phyloP scores from a whole-genome alignment of 2,797 vertebrate species.

The Onychomys torridus region DNA sequence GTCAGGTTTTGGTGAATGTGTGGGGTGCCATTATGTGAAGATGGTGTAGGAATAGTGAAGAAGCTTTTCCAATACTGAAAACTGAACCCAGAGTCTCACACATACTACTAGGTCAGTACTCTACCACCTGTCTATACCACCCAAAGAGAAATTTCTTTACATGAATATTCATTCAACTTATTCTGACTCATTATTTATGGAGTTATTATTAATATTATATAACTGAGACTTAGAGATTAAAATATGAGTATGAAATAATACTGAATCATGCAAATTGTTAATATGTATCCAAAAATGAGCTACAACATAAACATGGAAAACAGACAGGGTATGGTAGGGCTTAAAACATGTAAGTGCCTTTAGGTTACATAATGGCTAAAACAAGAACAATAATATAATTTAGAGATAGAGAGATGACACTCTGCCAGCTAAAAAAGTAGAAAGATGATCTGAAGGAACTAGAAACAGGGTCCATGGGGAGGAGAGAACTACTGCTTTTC shows the following conservation, averaged over 20 bases:
- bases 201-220: background rate
- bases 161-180: background rate
- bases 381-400: constrained; percentile 24
- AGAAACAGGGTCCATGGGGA: background rate
- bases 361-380: background rate
- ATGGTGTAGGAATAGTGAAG: background rate
- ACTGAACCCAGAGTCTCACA: background rate
- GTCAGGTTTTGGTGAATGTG: background rate
- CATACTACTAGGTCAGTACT: background rate
- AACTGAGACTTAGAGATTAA: background rate
- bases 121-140: background rate
- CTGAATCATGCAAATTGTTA: background rate
- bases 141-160: background rate
- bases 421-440: background rate
- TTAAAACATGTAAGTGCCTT: background rate
- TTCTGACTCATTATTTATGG: background rate
- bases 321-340: background rate
- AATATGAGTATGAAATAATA: background rate
- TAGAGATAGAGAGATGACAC: background rate
- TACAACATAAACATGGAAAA: background rate
- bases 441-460: background rate
- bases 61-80: background rate
- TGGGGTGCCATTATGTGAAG: background rate
- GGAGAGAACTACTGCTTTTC: background rate
- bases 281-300: background rate